Evolutionary conservation across 2,888 invertebrate species (phyloP).

Genomic region (Leucophora obtusa): DNA sequence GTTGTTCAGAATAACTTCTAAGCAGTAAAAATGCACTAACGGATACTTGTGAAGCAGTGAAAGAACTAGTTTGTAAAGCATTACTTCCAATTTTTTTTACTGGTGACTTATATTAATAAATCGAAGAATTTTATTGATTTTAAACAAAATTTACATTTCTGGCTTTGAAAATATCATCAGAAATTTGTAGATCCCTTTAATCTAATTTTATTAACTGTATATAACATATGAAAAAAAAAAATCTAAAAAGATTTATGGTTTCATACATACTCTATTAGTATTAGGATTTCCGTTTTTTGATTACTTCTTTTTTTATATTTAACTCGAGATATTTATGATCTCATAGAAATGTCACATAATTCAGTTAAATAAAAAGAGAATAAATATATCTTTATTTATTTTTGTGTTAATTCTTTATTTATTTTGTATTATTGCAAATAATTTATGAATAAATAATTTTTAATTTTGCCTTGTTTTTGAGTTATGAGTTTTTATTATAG

Average conservation of each 20-base stretch:
- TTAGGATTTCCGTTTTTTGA: slow-evolving; percentile 24
- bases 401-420: slow-evolving; percentile 37
- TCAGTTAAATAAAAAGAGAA: slow-evolving; percentile 43
- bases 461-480: not conserved
- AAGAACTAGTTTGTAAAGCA: no score
- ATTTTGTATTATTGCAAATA: slow-evolving; percentile 45
- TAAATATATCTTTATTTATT: slow-evolving; percentile 43
- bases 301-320: slow-evolving; percentile 8
- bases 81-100: no score
- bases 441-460: slow-evolving; percentile 29
- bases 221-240: no score
- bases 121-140: no score
- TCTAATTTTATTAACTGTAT: no score
- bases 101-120: no score
- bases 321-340: slow-evolving; percentile 39
- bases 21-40: no score
- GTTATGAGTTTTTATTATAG: not conserved
- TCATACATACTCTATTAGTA: slow-evolving; percentile 34
- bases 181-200: no score
- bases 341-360: slow-evolving; percentile 40
- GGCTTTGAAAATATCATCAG: no score
- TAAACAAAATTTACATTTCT: no score
- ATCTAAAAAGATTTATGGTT: slow-evolving; percentile 46
- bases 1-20: no score
- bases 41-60: no score